Base-by-base conservation (phyloP, 1,140 invertebrate genomes). In the Tribolium madens region DNA sequence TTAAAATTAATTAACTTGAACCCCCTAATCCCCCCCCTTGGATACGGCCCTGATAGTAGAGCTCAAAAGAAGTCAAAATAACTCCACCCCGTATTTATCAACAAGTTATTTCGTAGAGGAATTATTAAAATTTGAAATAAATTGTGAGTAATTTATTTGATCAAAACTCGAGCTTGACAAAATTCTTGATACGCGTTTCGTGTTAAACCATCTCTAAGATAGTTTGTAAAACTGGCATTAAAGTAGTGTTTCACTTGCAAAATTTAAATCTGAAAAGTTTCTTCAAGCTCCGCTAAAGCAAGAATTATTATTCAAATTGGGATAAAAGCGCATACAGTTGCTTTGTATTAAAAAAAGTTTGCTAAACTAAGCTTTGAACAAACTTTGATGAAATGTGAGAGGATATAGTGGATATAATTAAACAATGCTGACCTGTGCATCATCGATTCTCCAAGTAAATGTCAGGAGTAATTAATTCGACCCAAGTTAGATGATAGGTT, bases 401-500 rank as follows among this genome's bases (percentile, higher is more conserved):
- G 12, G 6, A 50, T 47, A n/a, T 15, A 50, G 13, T 12, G 10
- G 5, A 21, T 57, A 17, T 26, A 26, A 26, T 26, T 26, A 26
- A 4, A 57, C 52, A 57, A 10, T 18, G 15, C 17, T 57, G 52
- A 57, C 52, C 52, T 26, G 52, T 57, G 4, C 52, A 57, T 57
- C 15, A 57, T 57, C 7, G 14, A 57, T 21, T 57, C 52, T 14
- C 10, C 10, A 57, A 57, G 52, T 18, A 57, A 57, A 57, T 57
- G 52, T 18, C 52, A 21, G 18, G 2, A 18, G 18, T 57, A 57
- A 57, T 57, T 57, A 57, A 57, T 57, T 18, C 52, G 17, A 0
- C 52, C 17, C 9, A 57, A 57, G 52, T 57, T 57, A 17, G 52
- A 10, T 57, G 52, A 57, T 57, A n/a, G 36, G 36, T 42, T 42